phyloP scores from a whole-genome alignment of 1,140 invertebrate genomes.

The Pinna nobilis region DNA sequence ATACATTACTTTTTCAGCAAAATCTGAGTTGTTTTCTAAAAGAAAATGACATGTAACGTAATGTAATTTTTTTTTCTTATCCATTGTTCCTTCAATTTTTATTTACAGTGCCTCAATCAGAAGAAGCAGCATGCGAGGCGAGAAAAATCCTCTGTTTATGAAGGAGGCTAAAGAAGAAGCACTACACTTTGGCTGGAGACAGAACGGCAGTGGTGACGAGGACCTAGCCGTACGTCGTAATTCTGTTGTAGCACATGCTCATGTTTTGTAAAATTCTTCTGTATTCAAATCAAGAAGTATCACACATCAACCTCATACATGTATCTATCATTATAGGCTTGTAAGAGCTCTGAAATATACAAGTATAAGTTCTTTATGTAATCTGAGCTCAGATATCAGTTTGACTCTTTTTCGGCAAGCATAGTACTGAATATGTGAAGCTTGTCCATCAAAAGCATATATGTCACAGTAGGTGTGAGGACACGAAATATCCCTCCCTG shows the following conservation, averaged over 20 bases:
- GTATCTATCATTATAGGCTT: too few species aligned
- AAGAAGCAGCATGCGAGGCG: conserved; percentile 90
- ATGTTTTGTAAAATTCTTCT: background rate
- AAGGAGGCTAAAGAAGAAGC: conserved; percentile 95
- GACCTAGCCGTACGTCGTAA: conserved; percentile 27
- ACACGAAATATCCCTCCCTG: too few species aligned
- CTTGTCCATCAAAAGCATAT: too few species aligned
- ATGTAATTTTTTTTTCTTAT: background rate
- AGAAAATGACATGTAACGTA: too few species aligned
- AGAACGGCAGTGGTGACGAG: conserved; percentile 51
- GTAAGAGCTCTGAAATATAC: background rate
- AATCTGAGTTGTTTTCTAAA: too few species aligned
- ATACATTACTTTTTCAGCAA: too few species aligned
- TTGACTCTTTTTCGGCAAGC: too few species aligned
- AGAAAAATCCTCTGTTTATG: conserved; percentile 95
- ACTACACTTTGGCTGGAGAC: conserved; percentile 62
- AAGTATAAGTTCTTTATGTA: background rate
- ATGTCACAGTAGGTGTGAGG: too few species aligned
- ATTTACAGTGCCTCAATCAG: conserved; percentile 89
- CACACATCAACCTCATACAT: too few species aligned
- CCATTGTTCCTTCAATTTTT: conserved; percentile 39
- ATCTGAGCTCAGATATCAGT: too few species aligned
- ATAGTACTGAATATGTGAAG: too few species aligned
- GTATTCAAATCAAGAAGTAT: too few species aligned
- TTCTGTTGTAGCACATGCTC: background rate